These are phyloP conservation scores for Drosophila bifasciata DNA, from an alignment of 1,140 invertebrate species.

Conservation along the genomic window DNA sequence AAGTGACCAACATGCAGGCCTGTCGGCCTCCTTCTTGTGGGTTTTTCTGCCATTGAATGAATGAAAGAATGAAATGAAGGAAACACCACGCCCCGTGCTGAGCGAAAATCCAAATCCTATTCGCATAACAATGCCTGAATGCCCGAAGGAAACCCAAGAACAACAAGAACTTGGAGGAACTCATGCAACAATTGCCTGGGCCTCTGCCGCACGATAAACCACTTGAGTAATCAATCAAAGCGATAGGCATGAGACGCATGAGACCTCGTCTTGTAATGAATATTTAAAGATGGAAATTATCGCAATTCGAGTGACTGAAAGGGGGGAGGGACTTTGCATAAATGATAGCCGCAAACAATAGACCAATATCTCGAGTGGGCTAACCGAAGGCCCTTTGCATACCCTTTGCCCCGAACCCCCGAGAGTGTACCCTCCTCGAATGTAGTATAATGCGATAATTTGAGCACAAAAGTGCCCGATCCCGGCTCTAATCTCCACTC, in stretches of 20 bases:
- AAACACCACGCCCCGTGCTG: constrained; percentile 48
- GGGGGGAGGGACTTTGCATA: constrained; percentile 69
- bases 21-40: constrained; percentile 16
- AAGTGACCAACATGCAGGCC: constrained; percentile 78
- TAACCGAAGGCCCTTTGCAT: constrained; percentile 39
- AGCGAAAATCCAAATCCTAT: constrained; percentile 29
- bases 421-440: not conserved
- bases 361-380: constrained; percentile 62
- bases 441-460: constrained; percentile 62
- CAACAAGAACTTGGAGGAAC: constrained; percentile 32
- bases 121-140: constrained; percentile 55
- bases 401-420: constrained; percentile 8
- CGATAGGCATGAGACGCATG: constrained; percentile 61
- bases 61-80: constrained; percentile 22
- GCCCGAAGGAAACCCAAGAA: constrained; percentile 37
- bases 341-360: constrained; percentile 73
- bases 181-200: constrained; percentile 53
- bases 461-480: constrained; percentile 70
- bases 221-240: constrained; percentile 81
- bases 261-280: constrained; percentile 71
- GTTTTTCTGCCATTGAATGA: constrained; percentile 1
- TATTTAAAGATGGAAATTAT: constrained; percentile 80
- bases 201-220: constrained; percentile 62
- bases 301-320: constrained; percentile 45
- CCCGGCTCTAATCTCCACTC: constrained; percentile 54